phyloP scores from a whole-genome alignment of 2,888 invertebrate species.

The Hermaeophaga mercurialis region DNA sequence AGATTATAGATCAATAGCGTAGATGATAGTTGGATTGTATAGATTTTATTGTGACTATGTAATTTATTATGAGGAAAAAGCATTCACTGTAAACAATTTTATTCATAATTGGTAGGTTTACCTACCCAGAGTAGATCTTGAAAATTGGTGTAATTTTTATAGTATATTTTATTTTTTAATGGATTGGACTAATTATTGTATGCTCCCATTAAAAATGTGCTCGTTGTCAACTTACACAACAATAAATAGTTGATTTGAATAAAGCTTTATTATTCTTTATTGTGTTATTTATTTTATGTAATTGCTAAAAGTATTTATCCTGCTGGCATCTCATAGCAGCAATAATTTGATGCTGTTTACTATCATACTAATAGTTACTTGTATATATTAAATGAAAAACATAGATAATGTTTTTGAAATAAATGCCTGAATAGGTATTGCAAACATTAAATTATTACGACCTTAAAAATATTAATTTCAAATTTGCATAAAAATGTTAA shows the following conservation, averaged over 20 bases:
- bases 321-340: too few species aligned
- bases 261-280: too few species aligned
- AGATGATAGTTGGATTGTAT: conserved; percentile 35
- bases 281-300: too few species aligned
- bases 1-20: conserved; percentile 30
- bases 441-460: too few species aligned
- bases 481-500: too few species aligned
- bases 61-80: conserved; percentile 39
- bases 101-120: conserved; percentile 8
- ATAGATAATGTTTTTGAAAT: too few species aligned
- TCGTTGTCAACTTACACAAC: conserved; percentile 28
- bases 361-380: too few species aligned
- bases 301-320: too few species aligned
- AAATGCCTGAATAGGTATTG: too few species aligned
- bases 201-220: conserved; percentile 16
- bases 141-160: conserved; percentile 35
- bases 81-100: neutral
- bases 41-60: conserved; percentile 44
- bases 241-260: conserved; percentile 36
- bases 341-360: too few species aligned
- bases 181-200: conserved; percentile 19
- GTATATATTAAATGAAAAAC: too few species aligned
- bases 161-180: conserved; percentile 24
- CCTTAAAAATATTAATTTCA: too few species aligned
- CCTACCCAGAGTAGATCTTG: conserved; percentile 24